Evolutionary conservation across 2,113 vertebrate species (phyloP).

Genomic region (Morone chrysops): DNA sequence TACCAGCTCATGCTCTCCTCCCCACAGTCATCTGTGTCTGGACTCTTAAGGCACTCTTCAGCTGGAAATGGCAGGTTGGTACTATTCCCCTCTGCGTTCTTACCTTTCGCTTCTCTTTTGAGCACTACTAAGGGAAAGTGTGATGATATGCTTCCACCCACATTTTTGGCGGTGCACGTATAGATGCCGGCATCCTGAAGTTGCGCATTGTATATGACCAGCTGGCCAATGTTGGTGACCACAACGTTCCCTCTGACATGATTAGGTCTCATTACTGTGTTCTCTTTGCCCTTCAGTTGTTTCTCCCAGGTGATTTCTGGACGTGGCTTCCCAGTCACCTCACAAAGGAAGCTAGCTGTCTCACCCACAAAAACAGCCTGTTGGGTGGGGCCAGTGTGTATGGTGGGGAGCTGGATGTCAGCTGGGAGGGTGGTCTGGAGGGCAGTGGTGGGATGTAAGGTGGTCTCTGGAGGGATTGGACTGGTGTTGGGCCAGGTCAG

Average conservation of each 20-base stretch:
- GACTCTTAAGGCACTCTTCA: constrained; percentile 92
- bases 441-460: constrained; percentile 89
- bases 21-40: constrained; percentile 91
- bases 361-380: constrained; percentile 92
- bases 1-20: constrained; percentile 95
- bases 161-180: constrained; percentile 92
- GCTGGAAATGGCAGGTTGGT: constrained; percentile 88
- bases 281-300: constrained; percentile 91
- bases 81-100: constrained; percentile 71
- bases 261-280: constrained; percentile 92
- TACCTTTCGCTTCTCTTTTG: constrained; percentile 79
- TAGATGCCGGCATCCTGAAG: constrained; percentile 93
- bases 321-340: constrained; percentile 90
- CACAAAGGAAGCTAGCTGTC: constrained; percentile 96
- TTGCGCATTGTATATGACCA: constrained; percentile 97
- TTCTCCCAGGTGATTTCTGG: constrained; percentile 98
- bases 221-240: constrained; percentile 96
- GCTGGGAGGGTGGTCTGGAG: constrained; percentile 87
- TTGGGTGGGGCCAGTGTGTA: constrained; percentile 87
- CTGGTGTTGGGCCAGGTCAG: constrained; percentile 96
- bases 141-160: constrained; percentile 86
- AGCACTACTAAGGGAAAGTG: constrained; percentile 94
- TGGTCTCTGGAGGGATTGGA: constrained; percentile 90
- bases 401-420: constrained; percentile 85
- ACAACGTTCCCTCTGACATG: constrained; percentile 93